These are phyloP conservation scores for Nilaparvata lugens DNA, from an alignment of 1,140 invertebrate genomes.

Conservation along the genomic window DNA sequence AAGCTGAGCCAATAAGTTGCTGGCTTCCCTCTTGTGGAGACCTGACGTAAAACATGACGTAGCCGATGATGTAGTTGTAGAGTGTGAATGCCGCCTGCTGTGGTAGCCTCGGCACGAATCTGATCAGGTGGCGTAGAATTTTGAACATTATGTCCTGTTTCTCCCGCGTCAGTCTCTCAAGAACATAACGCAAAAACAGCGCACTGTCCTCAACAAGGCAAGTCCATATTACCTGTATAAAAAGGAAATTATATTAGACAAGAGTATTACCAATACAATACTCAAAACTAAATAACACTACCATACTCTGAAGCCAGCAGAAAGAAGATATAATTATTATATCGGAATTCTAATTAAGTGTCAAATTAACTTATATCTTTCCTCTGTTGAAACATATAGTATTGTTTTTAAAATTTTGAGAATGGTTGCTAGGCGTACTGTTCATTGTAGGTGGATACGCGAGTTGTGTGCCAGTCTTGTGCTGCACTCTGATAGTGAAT, in stretches of 20 bases:
- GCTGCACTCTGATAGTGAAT: no score
- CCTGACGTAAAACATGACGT: conserved; percentile 98
- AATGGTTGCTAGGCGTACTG: no score
- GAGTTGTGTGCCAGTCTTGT: no score
- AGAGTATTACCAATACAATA: no score
- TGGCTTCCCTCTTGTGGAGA: conserved; percentile 90
- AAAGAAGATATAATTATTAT: no score
- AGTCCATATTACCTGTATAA: conserved; percentile 81
- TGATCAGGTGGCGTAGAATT: conserved; percentile 80
- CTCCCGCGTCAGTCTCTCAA: conserved; percentile 92
- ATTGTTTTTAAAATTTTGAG: no score
- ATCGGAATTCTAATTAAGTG: no score
- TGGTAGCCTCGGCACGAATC: conserved; percentile 86
- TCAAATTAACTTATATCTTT: no score
- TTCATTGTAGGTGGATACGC: no score
- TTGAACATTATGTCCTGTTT: conserved; percentile 95
- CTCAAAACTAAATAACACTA: no score
- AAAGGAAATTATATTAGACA: background rate
- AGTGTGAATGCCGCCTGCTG: conserved; percentile 97
- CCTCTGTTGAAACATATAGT: no score
- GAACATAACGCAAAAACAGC: conserved; percentile 88
- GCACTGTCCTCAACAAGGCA: conserved; percentile 97
- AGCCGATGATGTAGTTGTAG: conserved; percentile 98
- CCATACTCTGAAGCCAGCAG: no score
- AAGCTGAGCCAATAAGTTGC: conserved; percentile 83